Evolutionary conservation across 2,888 invertebrate genomes (phyloP), one percentile per base, ranked within the genome.

Genomic region (Hoplodrina blanda): DNA sequence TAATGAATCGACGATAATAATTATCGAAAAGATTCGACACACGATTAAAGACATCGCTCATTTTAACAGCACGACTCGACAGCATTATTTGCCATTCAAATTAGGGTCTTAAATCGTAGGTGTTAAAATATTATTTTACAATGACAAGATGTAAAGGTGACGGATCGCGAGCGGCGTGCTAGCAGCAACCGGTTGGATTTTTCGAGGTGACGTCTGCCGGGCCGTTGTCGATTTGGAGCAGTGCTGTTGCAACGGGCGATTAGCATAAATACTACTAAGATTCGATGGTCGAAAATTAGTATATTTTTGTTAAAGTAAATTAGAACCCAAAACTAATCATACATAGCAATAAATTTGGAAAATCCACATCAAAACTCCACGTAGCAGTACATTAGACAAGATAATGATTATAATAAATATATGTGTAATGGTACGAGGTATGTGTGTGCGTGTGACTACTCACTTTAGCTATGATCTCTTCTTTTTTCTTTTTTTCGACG

Each of bases 401-500:
- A 83, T 85, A 86, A 88, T 88, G 86, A 85, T 73, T 73, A 88
- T 88, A 86, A 87, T 87, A 88, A 77, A 86, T 84, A 86, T 78
- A 90, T 89, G 88, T 89, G 88, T 86, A 85, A 90, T 89, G 90
- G 87, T 75, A 83, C 68, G 77, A 59, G 33, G 30, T 76, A 44
- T 63, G 67, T 62, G 17, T 66, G 62, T 57, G 65, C 49, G 59
- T 19, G 59, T 62, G 1, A 5, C 33, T 71, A 91, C 95, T 93
- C 85, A 96, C 95, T 93, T 95, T 95, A 85, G 97, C 95, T 92
- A 97, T 94, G 70, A 93, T 90, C 62, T 97, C 97, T 82, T 97
- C 97, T 88, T 96, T 96, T 93, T 97, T 97, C 93, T 97, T 97
- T 90, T 97, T 97, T 85, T 96, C 97, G 81, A 94, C 86, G 84